Percentiles rank a stretch among this genome's conserved stretches.
phyloP scores from a whole-genome alignment of 1,140 invertebrate species.

The Conopomorpha cramerella region DNA sequence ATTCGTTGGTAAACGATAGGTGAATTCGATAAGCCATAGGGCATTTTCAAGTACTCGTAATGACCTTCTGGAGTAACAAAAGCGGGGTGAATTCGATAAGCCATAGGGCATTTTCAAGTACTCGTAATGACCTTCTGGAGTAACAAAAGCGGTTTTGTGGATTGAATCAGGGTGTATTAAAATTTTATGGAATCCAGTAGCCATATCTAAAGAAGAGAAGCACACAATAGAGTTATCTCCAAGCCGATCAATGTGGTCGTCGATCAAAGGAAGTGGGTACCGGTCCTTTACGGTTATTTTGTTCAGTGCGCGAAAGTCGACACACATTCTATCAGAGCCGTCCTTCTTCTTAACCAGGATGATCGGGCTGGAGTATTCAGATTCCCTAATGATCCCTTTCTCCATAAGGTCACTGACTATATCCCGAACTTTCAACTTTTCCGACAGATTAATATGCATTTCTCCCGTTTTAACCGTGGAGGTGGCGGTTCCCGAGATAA shows the following conservation, averaged over 20 bases:
- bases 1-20: neutral
- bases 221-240: slow-evolving; percentile 4
- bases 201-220: neutral
- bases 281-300: slow-evolving; percentile 18
- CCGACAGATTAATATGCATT: neutral
- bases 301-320: slow-evolving; percentile 56
- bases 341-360: slow-evolving; percentile 52
- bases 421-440: neutral
- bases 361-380: slow-evolving; percentile 38
- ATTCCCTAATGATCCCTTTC: slow-evolving; percentile 7
- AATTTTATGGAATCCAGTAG: neutral
- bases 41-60: neutral
- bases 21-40: neutral
- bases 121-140: neutral
- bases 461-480: neutral
- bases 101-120: neutral
- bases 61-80: neutral
- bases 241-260: slow-evolving; percentile 3
- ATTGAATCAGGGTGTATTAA: neutral
- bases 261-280: slow-evolving; percentile 21
- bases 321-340: slow-evolving; percentile 38
- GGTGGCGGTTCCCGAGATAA: neutral
- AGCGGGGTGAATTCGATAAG: neutral
- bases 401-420: neutral
- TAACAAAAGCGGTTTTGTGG: neutral